Evolutionary conservation across 1,140 invertebrate genomes (phyloP), one percentile per base, ranked within the genome.

Genomic region (Nixonia krombeini): DNA sequence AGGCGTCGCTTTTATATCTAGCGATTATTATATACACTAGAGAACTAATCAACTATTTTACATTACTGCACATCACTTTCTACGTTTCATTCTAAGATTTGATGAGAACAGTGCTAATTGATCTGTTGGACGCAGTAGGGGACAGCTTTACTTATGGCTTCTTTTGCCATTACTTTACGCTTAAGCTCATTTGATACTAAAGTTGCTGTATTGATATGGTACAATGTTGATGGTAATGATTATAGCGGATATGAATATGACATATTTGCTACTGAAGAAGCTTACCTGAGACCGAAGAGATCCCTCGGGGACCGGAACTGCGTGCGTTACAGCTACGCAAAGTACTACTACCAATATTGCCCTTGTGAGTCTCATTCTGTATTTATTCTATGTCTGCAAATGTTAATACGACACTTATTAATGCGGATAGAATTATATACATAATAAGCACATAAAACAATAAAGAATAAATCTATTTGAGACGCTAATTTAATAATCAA

Each of bases 261-360:
- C 12, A 31, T n/a, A 2, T 3, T 2, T 8, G 12, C 2, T 35
- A 35, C 5, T 13, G 2, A 2, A 13, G 5, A 12, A 13, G 70
- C 79, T 79, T 71, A 80, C 83, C 79, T 80, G 73, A 46, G 83
- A 83, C 15, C 67, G 69, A 29, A 84, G 70, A 10, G 56, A 68
- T 21, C 75, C 66, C 29, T 66, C 57, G 35, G 78, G 63, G 69
- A 81, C 45, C 37, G 83, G 83, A 66, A 75, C 18, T 23, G 83
- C 76, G 45, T 57, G 72, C 47, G 75, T 78, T 49, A 78, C 51
- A 16, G 75, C 68, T 49, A 78, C 53, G 58, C 80, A 79, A 4
- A 81, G 31, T 46, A 66, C 71, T 40, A 68, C 70, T 15, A 73
- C 46, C 38, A 84, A 35, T 29, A 80, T 33, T 35, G 72, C 58